Conservation (phyloP, 2,888 invertebrate genomes). For the Cyclophora punctaria region DNA sequence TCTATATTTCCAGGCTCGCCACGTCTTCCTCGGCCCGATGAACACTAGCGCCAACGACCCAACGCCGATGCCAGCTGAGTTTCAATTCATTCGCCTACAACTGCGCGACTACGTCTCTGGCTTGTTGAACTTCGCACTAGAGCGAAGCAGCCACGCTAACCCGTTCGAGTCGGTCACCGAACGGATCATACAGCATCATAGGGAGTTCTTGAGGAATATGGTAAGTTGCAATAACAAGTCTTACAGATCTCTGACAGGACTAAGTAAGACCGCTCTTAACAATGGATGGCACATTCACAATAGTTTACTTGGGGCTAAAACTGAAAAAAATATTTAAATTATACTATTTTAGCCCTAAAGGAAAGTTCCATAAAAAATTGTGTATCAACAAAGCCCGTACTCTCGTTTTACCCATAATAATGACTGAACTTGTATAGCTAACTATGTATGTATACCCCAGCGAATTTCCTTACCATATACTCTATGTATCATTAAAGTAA, state of each 20-base stretch:
- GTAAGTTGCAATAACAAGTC: conserved; percentile 23
- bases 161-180: conserved; percentile 29
- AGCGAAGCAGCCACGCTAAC: conserved; percentile 14
- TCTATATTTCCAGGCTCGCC: conserved; percentile 32
- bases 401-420: too few species aligned
- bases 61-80: conserved; percentile 35
- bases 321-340: too few species aligned
- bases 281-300: too few species aligned
- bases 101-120: conserved; percentile 37
- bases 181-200: conserved; percentile 28
- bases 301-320: too few species aligned
- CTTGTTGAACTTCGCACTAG: conserved; percentile 23
- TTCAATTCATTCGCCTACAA: conserved; percentile 29
- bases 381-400: too few species aligned
- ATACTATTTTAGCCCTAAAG: too few species aligned
- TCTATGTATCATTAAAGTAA: not conserved
- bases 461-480: too few species aligned
- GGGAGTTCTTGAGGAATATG: conserved; percentile 32
- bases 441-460: too few species aligned
- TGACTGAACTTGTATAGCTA: too few species aligned
- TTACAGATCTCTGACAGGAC: not conserved
- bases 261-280: too few species aligned
- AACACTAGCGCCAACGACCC: conserved; percentile 23
- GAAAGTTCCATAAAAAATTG: too few species aligned
- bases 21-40: conserved; percentile 32